Evolutionary conservation across 2,113 vertebrate species (phyloP), one percentile per base, ranked within the genome.

Genomic region (Hippopotamus amphibius): DNA sequence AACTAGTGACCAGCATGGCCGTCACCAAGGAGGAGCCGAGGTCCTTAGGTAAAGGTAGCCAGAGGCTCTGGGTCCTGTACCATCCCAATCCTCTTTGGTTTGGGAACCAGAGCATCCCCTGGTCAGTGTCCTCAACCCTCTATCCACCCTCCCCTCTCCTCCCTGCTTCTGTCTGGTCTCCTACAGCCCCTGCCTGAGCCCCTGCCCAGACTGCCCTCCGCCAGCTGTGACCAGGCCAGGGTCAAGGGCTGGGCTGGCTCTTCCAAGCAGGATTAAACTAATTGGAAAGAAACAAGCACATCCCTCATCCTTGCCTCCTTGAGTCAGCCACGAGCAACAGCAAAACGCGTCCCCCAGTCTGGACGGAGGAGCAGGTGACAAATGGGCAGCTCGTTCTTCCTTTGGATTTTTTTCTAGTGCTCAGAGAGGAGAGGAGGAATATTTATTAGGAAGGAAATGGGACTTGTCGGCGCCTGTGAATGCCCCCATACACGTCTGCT

Each of bases 371-470:
- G 86, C 90, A 43, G 63, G 96, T 96, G 97, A 98, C 97, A 97
- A 98, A 98, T 94, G 97, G 88, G 65, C 76, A n/a, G 33, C 95
- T 87, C 91, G 63, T 86, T 97, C 96, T 97, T 97, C 41, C 30
- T 97, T 97, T 97, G 79, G 80, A 63, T 65, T 76, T 55, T 55
- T 77, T 88, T 15, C 83, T 63, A 90, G 21, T n/a, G 81, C 76
- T 85, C 30, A 76, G 28, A 90, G 72, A 97, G 93, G 80, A 97
- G 97, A 98, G 95, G 87, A 96, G 85, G 97, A 98, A 98, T 98
- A 96, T 97, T 98, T 98, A 98, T 97, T 89, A 98, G 97, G 53
- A 71, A 80, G 80, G 98, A 97, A 98, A 97, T 90, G 93, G 84
- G 96, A 97, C 85, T 98, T 97, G 93, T 98, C 92, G 48, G 97